Base-by-base conservation (phyloP, 2,797 vertebrate genomes). In the Channallabes apus region DNA sequence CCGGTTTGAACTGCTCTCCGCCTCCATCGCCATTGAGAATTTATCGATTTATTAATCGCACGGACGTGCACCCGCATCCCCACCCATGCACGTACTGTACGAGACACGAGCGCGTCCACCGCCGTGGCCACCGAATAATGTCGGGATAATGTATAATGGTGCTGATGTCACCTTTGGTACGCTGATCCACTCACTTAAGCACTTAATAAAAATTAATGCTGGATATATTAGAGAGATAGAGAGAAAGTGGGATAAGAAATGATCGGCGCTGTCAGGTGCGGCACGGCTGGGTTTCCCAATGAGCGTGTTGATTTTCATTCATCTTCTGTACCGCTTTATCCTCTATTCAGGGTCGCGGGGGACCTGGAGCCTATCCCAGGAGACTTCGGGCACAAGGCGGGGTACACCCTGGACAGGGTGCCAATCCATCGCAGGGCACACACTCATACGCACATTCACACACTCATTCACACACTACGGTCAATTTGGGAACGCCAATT, bases 181-280 rank as follows among this genome's bases (percentile, higher is more conserved):
- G 86, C 89, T 87, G 89, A 92, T 90, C 88, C 86, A 90, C 88
- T 84, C 89, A 88, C 91, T 89, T 87, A 91, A 92, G 86, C 90
- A 90, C 88, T 89, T 91, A 93, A 93, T 89, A 89, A 91, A 91
- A 93, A 93, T 89, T 88, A 91, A 91, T 59, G 86, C 86, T 82
- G 90, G 91, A 92, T 91, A 92, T 92, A 93, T 89, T 85, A 86
- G 77, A 62, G 46, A 62, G 77, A 82, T 84, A 73, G 73, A 54
- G 64, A 68, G 15, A 56, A 56, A 65, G 20, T 38, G 18, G 46
- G 20, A 24, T 35, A 41, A 29, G 72, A 58, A 32, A 76, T 35
- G 24, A 78, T 24, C 29, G 61, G 54, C 12, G 20, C 20, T 38
- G 76, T 78, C 76, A 61, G 56, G 24, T 2, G 3, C 32, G 32